Percentiles rank a stretch among this genome's conserved stretches.
phyloP scores from a whole-genome alignment of 2,797 vertebrate genomes.

The Phrynocephalus forsythii region DNA sequence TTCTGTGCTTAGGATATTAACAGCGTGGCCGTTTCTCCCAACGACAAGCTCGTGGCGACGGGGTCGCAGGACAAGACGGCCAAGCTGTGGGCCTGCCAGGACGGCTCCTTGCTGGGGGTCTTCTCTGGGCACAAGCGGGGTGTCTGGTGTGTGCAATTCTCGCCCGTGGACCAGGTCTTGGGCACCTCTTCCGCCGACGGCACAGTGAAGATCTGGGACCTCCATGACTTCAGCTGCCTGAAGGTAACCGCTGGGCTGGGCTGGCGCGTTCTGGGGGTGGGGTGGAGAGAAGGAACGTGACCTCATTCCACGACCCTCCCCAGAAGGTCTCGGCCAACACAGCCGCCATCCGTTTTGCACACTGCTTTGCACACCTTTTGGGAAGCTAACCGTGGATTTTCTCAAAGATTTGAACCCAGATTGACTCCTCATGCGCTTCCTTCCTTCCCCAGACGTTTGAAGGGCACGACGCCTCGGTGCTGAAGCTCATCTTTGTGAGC shows the following conservation, averaged over 20 bases:
- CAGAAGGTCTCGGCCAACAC: no score
- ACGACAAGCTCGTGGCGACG: constrained; percentile 92
- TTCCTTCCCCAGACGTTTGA: constrained; percentile 89
- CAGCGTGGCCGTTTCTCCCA: constrained; percentile 91
- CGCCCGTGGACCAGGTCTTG: constrained; percentile 92
- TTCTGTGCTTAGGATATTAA: constrained; percentile 87
- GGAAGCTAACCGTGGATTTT: background rate
- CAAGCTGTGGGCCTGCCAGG: constrained; percentile 89
- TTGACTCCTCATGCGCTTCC: background rate
- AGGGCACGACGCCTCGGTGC: constrained; percentile 94
- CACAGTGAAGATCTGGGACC: constrained; percentile 89
- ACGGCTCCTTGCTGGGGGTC: constrained; percentile 84
- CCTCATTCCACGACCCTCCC: no score
- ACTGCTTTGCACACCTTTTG: background rate
- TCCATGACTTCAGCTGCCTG: constrained; percentile 94
- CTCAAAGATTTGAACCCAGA: no score
- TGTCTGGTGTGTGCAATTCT: constrained; percentile 95
- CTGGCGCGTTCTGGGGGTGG: background rate
- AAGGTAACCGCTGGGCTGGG: constrained; percentile 80
- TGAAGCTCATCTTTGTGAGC: constrained; percentile 93
- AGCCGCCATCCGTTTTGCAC: no score
- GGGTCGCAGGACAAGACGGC: constrained; percentile 94
- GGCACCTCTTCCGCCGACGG: constrained; percentile 93
- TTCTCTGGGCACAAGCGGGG: constrained; percentile 92
- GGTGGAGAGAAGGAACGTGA: no score